phyloP scores from a whole-genome alignment of 2,797 vertebrate genomes.

The Rhinoraja longicauda region DNA sequence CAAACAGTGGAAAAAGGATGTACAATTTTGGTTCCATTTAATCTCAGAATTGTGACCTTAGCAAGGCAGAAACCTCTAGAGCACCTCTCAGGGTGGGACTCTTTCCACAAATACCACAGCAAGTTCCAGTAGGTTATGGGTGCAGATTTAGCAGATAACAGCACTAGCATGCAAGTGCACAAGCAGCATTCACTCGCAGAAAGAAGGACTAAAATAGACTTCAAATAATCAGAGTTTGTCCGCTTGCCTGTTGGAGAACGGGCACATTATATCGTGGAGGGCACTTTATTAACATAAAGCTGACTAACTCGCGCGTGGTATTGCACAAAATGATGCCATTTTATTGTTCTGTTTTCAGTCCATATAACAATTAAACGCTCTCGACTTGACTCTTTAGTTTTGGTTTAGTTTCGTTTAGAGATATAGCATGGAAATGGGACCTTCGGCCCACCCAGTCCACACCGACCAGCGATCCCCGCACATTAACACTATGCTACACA shows the following conservation, averaged over 20 bases:
- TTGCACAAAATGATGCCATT: neutral
- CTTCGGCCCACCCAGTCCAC: too few relatives aligned
- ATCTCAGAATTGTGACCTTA: conserved; percentile 14
- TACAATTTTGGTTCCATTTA: conserved; percentile 12
- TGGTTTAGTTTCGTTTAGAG: too few relatives aligned
- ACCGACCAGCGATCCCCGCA: too few relatives aligned
- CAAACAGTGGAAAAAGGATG: conserved; percentile 31
- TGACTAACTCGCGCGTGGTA: neutral
- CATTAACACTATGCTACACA: too few relatives aligned
- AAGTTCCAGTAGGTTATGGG: neutral
- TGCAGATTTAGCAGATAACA: conserved; percentile 19
- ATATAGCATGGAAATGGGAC: too few relatives aligned
- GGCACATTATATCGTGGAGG: neutral
- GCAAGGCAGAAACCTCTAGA: neutral
- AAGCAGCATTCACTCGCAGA: conserved; percentile 19
- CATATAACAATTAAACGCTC: too few relatives aligned
- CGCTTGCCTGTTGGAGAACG: neutral
- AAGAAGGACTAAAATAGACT: conserved; percentile 16
- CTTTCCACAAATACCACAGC: conserved; percentile 27
- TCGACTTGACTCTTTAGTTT: too few relatives aligned
- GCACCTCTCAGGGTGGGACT: neutral
- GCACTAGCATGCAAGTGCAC: neutral
- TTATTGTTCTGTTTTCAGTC: too few relatives aligned
- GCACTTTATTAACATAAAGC: neutral
- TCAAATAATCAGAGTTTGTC: neutral